Evolutionary conservation across 2,113 vertebrate species (phyloP).

Genomic region (Boulengeromyrus knoepffleri): DNA sequence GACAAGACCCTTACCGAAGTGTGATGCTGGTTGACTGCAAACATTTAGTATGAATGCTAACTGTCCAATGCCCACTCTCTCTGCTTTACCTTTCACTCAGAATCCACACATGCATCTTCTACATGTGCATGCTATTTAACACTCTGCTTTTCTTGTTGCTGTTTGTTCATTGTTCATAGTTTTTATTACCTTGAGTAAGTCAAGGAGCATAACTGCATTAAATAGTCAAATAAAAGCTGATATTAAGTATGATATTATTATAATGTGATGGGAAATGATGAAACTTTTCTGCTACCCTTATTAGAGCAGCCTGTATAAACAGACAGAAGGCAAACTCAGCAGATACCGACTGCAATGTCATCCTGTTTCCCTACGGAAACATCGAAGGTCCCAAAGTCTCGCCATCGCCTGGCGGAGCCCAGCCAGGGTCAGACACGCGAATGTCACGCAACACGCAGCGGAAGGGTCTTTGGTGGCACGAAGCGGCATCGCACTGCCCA

Average conservation of each 20-base stretch:
- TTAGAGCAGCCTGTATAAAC: not conserved
- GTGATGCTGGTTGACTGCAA: not conserved
- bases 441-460: not conserved
- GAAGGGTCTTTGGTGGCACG: not conserved
- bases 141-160: not conserved
- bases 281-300: not conserved
- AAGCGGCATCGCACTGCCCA: too few relatives aligned
- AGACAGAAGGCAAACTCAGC: not conserved
- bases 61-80: not conserved
- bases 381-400: not conserved
- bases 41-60: not conserved
- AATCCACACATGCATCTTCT: not conserved
- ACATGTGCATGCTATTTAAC: not conserved
- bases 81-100: not conserved
- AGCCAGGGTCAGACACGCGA: not conserved
- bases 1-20: not conserved
- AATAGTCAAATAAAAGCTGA: not conserved
- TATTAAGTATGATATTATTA: not conserved
- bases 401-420: too few relatives aligned
- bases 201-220: not conserved
- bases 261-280: not conserved
- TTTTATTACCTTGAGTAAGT: not conserved
- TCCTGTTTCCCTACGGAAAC: not conserved
- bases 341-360: not conserved
- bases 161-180: not conserved